Conservation (phyloP, 2,888 invertebrate genomes). For the Polia nebulosa region DNA sequence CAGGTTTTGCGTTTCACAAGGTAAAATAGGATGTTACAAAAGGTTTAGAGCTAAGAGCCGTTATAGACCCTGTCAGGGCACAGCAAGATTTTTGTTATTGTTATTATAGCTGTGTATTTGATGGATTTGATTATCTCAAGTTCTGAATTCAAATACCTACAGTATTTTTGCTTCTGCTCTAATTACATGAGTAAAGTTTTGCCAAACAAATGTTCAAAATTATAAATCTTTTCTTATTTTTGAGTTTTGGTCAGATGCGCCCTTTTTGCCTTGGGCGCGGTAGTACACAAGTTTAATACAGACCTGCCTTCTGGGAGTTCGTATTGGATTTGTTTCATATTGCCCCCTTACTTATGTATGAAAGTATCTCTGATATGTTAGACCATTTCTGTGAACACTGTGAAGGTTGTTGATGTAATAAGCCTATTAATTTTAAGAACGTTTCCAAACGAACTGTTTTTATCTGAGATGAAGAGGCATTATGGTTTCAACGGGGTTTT, state of each 20-base stretch:
- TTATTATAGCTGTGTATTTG: too few relatives aligned
- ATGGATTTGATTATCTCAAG: too few relatives aligned
- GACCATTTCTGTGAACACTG: slow-evolving; percentile 30
- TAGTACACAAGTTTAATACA: slow-evolving; percentile 3
- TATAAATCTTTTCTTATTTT: not conserved
- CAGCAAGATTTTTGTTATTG: too few relatives aligned
- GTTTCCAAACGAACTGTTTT: not conserved
- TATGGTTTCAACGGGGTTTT: not conserved
- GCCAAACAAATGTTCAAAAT: not conserved
- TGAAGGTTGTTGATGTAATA: slow-evolving; percentile 20
- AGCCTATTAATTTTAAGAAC: slow-evolving; percentile 47
- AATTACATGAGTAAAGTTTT: not conserved
- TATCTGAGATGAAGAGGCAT: slow-evolving; percentile 1
- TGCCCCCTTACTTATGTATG: slow-evolving; percentile 53
- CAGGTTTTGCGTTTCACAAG: too few relatives aligned
- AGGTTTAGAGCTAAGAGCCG: too few relatives aligned
- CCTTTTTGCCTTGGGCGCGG: too few relatives aligned
- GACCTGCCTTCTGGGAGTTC: slow-evolving; percentile 44
- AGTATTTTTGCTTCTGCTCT: too few relatives aligned
- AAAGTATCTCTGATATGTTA: slow-evolving; percentile 31
- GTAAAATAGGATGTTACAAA: too few relatives aligned
- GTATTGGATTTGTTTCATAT: slow-evolving; percentile 59
- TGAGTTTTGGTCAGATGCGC: not conserved
- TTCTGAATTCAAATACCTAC: too few relatives aligned
- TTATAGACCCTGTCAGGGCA: too few relatives aligned